These are phyloP conservation scores for Cervus canadensis DNA, from an alignment of 2,113 vertebrate genomes.

Conservation along the genomic window DNA sequence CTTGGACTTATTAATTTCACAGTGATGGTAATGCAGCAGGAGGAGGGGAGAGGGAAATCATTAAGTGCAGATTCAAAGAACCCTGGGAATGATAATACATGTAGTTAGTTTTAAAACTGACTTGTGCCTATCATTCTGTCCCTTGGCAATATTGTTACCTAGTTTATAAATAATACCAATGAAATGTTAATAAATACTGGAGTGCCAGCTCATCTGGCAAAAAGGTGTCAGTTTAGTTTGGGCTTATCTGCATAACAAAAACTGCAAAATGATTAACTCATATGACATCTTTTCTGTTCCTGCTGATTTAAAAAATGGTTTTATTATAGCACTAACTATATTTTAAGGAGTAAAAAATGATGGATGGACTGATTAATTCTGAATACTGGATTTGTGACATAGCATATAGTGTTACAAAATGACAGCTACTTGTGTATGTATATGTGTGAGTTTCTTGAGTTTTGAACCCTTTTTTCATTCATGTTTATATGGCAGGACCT, in stretches of 20 bases:
- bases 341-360: background rate
- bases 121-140: background rate
- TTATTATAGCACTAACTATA: background rate
- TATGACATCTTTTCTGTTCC: background rate
- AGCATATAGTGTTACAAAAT: background rate
- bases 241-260: background rate
- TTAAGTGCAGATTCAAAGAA: background rate
- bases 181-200: background rate
- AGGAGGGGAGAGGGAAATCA: background rate
- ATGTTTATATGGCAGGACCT: background rate
- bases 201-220: background rate
- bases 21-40: background rate
- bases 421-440: background rate
- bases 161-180: background rate
- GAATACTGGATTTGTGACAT: background rate
- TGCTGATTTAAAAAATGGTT: background rate
- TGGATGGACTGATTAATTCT: background rate
- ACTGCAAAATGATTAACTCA: background rate
- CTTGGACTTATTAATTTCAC: conserved; percentile 20
- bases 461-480: background rate
- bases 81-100: background rate
- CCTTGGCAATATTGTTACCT: background rate
- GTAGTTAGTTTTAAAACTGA: background rate
- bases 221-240: background rate
- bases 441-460: background rate